Evolutionary conservation across 1,140 invertebrate species (phyloP), one percentile per base, ranked within the genome.

Genomic region (Meloidogyne floridensis): DNA sequence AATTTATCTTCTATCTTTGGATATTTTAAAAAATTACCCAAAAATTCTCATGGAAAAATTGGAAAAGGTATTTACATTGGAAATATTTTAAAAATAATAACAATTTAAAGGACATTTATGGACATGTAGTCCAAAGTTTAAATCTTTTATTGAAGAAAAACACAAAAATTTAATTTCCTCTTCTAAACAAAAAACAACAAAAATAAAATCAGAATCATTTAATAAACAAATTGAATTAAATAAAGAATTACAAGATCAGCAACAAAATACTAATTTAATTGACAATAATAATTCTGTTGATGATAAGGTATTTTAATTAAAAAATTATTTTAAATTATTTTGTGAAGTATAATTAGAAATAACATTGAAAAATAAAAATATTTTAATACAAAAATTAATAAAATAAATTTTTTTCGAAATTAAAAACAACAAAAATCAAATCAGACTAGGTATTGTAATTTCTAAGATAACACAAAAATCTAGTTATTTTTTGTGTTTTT

Each of bases 11-110:
- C 32, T 32, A 32, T 98, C 7, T 98, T 98, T 92, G 96, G 98
- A 90, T 98, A 96, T 89, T 98, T 98, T 90, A 95, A 96, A 81
- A 97, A 97, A 90, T 91, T 97, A 71, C 95, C 95, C 0, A 96
- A 97, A 90, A 95, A 80, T 47, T 9, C 9, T 15, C 43, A 82
- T 47, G 81, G 81, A 11, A 82, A 82, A 74, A 32, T 82, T 51
- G 81, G 81, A 18, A 82, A 82, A 71, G 81, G 81, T 69, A 77
- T 18, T 43, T 73, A n/a, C 32, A 65, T 5, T 65, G 2, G n/a
- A 65, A n/a, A 65, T n/a, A n/a, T 13, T n/a, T n/a, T 65, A 6
- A 13, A 59, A 59, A 59, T 15, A 59, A 15, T 59, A 65, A 65
- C 7, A 47, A 6, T 47, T 65, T 65, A n/a, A 6, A 65, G 59